phyloP scores from a whole-genome alignment of 2,113 vertebrate genomes.

The Serilophus lunatus region DNA sequence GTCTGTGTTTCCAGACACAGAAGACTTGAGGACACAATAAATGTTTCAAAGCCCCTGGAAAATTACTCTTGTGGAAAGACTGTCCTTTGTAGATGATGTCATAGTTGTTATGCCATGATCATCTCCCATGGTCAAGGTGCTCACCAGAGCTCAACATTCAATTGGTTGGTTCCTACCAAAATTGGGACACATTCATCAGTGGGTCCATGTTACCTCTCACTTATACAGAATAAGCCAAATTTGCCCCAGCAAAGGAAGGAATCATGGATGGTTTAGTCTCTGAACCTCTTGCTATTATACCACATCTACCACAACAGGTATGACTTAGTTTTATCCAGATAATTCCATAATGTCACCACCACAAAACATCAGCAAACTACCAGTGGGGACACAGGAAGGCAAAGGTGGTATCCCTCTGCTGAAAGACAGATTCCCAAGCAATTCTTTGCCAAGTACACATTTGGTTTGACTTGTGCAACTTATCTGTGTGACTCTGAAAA shows the following conservation, averaged over 20 bases:
- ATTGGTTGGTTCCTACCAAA: background rate
- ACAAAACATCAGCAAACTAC: background rate
- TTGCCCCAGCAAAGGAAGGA: background rate
- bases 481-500: background rate
- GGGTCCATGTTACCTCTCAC: accelerated
- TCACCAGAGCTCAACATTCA: background rate
- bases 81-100: background rate
- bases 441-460: background rate
- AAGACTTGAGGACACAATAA: background rate
- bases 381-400: accelerated
- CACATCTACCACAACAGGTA: background rate
- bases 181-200: background rate
- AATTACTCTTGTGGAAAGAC: background rate
- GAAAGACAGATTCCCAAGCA: background rate
- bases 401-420: background rate
- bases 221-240: background rate
- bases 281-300: background rate
- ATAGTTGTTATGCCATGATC: background rate
- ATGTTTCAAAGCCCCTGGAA: background rate
- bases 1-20: slow-evolving; percentile 28
- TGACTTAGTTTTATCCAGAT: background rate
- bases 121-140: background rate
- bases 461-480: background rate
- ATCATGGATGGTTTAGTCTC: background rate
- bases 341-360: background rate